Evolutionary conservation across 2,113 vertebrate genomes (phyloP), one percentile per base, ranked within the genome.

Genomic region (Planiliza haematocheilus): DNA sequence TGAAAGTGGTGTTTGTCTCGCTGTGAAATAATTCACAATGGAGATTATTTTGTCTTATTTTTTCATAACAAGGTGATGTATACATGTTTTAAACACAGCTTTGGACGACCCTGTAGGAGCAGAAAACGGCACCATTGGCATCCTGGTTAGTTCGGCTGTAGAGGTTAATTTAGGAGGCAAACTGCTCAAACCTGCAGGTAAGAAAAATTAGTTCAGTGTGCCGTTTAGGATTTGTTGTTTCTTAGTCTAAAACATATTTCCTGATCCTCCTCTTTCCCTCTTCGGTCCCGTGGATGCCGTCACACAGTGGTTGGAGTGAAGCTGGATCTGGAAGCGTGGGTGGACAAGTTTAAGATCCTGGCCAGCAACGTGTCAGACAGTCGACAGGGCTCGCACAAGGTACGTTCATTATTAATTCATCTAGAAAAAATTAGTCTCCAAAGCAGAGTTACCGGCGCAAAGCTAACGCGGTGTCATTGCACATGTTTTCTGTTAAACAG

Each of bases 261-360:
- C 38, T 66, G 17, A 21, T 43, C 20, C 16, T 30, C 20, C 41
- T 7, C 0, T 14, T 37, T 2, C 71, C 18, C 53, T 18, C 53
- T 65, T 50, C 45, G 45, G 52, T 48, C 36, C 16, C 34, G 36
- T 74, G 53, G 50, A 16, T 61, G 2, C 56, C 4, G 0, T 45
- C 43, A 4, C 38, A 17, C 79, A 99, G 98, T 99, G 92, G 96
- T 99, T 7, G 98, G 98, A 2, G 97, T 98, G 83, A 99, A 99
- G 85, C 93, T 99, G 88, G 97, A 99, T 90, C 86, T 98, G 85
- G 98, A 99, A 81, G 96, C 97, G 10, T 99, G 98, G 98, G 95
- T 98, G 8, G 96, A 98, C 89, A 99, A 99, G 91, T 99, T 99
- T 87, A 99, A 99, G 91, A 96, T 99, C 89, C 92, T 99, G 62